A percentile compares a stretch with the other conserved stretches of the same genome.
phyloP scores from a whole-genome alignment of 2,888 invertebrate genomes.

The Margaritifera margaritifera region DNA sequence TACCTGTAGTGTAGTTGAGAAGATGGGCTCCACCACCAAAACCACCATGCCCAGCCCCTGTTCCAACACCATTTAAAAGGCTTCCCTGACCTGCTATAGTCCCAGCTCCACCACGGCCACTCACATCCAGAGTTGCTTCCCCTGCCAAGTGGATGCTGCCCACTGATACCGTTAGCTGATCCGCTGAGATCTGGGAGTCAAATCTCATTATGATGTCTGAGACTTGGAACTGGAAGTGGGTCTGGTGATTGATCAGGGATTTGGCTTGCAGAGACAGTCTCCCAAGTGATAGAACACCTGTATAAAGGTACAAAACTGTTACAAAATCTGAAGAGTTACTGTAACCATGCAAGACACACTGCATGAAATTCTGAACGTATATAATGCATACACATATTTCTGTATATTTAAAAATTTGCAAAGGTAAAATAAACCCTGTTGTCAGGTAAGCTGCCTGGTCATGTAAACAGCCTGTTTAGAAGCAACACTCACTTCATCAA shows the following conservation, averaged over 20 bases:
- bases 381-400: too few relatives aligned
- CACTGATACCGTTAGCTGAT: conserved; percentile 39
- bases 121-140: conserved; percentile 39
- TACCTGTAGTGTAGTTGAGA: conserved; percentile 18
- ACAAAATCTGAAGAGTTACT: background rate
- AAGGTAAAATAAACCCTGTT: too few relatives aligned
- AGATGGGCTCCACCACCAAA: conserved; percentile 51
- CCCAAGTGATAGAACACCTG: conserved; percentile 47
- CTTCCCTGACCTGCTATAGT: conserved; percentile 19
- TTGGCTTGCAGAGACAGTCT: conserved; percentile 43
- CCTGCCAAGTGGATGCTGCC: conserved; percentile 47
- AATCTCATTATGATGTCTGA: conserved; percentile 50
- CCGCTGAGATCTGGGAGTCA: conserved; percentile 38
- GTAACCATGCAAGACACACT: background rate
- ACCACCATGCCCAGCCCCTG: conserved; percentile 57
- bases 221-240: conserved; percentile 36
- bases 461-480: too few relatives aligned
- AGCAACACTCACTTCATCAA: too few relatives aligned
- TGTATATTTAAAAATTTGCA: too few relatives aligned
- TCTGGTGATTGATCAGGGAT: conserved; percentile 35
- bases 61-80: conserved; percentile 25
- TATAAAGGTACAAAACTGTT: conserved; percentile 1
- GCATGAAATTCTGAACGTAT: too few relatives aligned
- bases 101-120: conserved; percentile 24
- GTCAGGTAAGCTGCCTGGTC: too few relatives aligned